Base-by-base conservation (phyloP, 2,888 invertebrate species). In the Ommatoiulus sabulosus region DNA sequence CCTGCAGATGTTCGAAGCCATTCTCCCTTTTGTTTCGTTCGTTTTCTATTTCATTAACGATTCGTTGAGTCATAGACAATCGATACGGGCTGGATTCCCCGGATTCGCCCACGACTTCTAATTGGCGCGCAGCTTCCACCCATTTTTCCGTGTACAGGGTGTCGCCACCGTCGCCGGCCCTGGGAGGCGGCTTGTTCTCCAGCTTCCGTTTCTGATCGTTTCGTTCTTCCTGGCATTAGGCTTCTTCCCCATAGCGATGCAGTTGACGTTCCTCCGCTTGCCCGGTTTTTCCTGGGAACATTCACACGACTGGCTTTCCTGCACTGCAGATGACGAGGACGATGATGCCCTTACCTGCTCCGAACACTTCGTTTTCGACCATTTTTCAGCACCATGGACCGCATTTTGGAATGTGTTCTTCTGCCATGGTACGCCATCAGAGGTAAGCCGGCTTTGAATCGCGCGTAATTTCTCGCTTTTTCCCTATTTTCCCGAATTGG, bases 21-120 rank as follows among this genome's bases (percentile, higher is more conserved):
- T 63, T 63, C 63, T 85, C 85, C 46, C 46, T n/a, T 8, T 44
- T 20, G n/a, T 44, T 85, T 85, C 44, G n/a, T 24, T 85, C 85
- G 17, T 44, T 85, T 35, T 85, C 44, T 46, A 85, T 85, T 85
- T 85, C 85, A 85, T 85, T 85, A 85, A 85, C 85, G 85, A 85
- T 85, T 85, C 85, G 85, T 85, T 85, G 85, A 85, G 85, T 85
- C 85, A 85, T 85, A 85, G 85, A 85, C 85, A 85, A 85, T 85
- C 85, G 85, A 85, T 85, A 85, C 7, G n/a, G 72, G 72, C 24
- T 72, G 72, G 72, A 72, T 72, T 72, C 72, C 72, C 72, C 72
- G 72, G 72, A 72, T 72, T 72, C 72, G 72, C 72, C 72, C 72
- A 7, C 24, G 72, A 24, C 72, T 72, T 72, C 72, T 72, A 72